Evolutionary conservation across 2,888 invertebrate species (phyloP), one percentile per base, ranked within the genome.

Genomic region (Nudaria mundana): DNA sequence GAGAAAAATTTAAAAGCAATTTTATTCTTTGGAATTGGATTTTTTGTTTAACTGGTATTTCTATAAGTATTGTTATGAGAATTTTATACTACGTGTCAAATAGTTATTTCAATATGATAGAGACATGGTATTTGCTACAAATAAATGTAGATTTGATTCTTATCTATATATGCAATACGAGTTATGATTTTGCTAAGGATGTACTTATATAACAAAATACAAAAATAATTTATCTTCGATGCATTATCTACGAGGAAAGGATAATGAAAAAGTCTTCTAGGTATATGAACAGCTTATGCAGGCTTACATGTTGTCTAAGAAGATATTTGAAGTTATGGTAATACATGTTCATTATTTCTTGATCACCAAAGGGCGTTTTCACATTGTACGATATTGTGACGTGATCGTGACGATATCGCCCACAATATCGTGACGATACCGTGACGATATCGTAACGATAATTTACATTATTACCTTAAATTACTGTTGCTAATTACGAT

Each of bases 181-280:
- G 5, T 51, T 1, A 12, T 51, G 0, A 31, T 30, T 5, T 10
- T 51, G 11, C 25, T 52, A 5, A 43, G 30, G 8, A 37, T n/a
- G 28, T 47, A 32, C 24, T 37, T n/a, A n/a, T n/a, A n/a, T 5
- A n/a, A n/a, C n/a, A n/a, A n/a, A n/a, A n/a, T n/a, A n/a, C n/a
- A 5, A 13, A 37, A 18, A 37, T 3, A 25, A 12, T 44, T 20
- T 25, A 13, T 7, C 20, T 5, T 24, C 7, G 3, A 11, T 6
- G n/a, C 2, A 23, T 5, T 12, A 30, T 15, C 8, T 8, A 0
- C 4, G 20, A 2, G 11, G n/a, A 7, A 16, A 6, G 5, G 10
- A 12, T 13, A n/a, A 26, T 20, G 12, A 28, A 3, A 10, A 14
- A 20, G 12, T 29, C 18, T 10, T 25, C 1, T 30, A 37, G 6